Conservation (phyloP, 2,797 vertebrate species). For the Pteropus rufus region DNA sequence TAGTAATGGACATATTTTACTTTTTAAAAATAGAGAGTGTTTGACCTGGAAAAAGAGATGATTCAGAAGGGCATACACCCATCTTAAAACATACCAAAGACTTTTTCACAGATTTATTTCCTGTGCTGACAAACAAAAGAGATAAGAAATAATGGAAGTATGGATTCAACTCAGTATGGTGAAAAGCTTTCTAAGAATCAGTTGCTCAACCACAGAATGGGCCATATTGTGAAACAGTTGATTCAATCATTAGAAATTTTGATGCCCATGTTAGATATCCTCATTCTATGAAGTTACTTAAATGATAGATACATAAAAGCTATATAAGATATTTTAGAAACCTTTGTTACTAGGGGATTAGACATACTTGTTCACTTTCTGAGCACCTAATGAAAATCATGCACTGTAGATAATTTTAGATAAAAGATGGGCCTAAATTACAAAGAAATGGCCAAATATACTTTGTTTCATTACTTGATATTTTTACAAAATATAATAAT, state of each 20-base stretch:
- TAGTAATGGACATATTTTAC: neutral
- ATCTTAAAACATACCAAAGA: neutral
- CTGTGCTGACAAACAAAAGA: neutral
- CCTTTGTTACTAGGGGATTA: neutral
- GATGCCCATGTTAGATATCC: neutral
- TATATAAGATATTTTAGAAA: neutral
- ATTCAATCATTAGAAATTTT: neutral
- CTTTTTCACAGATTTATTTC: neutral
- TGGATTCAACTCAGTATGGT: neutral
- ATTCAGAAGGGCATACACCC: neutral
- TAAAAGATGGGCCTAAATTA: neutral
- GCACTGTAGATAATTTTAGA: neutral
- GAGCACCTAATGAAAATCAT: neutral
- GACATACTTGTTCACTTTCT: neutral
- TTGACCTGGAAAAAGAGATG: neutral
- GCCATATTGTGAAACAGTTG: neutral
- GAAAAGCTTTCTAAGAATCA: neutral
- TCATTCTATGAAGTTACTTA: neutral
- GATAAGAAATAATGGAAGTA: neutral
- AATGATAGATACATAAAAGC: neutral
- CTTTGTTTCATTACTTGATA: neutral
- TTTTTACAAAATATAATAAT: neutral
- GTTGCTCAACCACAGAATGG: neutral
- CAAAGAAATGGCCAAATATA: neutral
- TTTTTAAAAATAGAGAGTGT: neutral